Percentiles rank a stretch among this genome's conserved stretches.
Evolutionary conservation across 2,797 vertebrate genomes (phyloP).

Genomic region (Percopsis omiscomaycus): DNA sequence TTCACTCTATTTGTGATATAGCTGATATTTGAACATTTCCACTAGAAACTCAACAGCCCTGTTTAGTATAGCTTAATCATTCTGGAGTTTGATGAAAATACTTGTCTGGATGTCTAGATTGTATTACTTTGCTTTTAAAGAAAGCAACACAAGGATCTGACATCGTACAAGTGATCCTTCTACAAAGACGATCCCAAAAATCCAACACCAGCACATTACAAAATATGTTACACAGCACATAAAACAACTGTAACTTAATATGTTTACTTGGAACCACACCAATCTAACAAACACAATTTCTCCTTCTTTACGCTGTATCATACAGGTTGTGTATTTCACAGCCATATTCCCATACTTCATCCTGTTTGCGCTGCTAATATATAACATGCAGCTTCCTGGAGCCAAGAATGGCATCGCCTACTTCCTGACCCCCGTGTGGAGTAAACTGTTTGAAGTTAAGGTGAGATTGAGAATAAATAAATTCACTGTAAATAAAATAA

Average conservation of each 20-base stretch:
- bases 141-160: too few species aligned
- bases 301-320: conserved; percentile 18
- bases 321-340: conserved; percentile 79
- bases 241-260: background rate
- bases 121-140: too few species aligned
- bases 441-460: conserved; percentile 75
- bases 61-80: too few species aligned
- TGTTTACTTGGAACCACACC: background rate
- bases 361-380: conserved; percentile 76
- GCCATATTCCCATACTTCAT: conserved; percentile 78
- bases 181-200: too few species aligned
- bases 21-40: too few species aligned
- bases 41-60: too few species aligned
- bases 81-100: too few species aligned
- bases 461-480: conserved; percentile 47
- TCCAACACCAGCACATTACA: too few species aligned
- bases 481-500: too few species aligned
- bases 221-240: background rate
- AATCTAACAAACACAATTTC: background rate
- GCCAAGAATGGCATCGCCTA: conserved; percentile 74
- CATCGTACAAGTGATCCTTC: too few species aligned
- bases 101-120: too few species aligned
- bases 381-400: conserved; percentile 79
- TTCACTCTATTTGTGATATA: too few species aligned
- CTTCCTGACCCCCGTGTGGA: conserved; percentile 77